Conservation (phyloP, 1,140 invertebrate species). For the Diploscapter pachys region DNA sequence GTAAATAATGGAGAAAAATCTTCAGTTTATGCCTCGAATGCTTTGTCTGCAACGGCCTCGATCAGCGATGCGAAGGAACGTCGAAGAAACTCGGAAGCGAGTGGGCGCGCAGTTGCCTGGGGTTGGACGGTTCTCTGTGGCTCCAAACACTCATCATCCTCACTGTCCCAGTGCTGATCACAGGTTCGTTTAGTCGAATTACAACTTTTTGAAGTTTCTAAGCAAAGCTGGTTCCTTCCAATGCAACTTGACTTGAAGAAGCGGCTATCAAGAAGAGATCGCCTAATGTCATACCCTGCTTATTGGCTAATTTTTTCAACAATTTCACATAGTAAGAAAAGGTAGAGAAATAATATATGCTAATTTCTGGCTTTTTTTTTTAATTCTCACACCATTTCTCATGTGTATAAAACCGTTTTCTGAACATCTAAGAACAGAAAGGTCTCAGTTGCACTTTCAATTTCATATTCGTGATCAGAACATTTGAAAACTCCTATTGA, state of each 20-base stretch:
- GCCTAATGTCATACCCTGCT: not conserved
- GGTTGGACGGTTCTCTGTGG: conserved; percentile 49
- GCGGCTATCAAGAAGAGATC: not conserved
- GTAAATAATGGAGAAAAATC: not conserved
- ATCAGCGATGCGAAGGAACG: conserved; percentile 37
- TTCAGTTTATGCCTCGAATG: conserved; percentile 60
- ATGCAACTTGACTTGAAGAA: not conserved
- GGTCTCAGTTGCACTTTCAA: too few species aligned
- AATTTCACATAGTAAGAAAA: conserved; percentile 6
- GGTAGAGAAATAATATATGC: too few species aligned
- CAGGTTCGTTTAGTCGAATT: conserved; percentile 1
- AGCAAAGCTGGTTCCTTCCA: too few species aligned
- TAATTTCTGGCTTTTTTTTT: too few species aligned
- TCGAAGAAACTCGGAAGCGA: conserved; percentile 9
- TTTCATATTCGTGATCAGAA: too few species aligned
- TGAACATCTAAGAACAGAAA: too few species aligned
- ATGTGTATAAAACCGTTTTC: too few species aligned
- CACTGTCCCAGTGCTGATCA: conserved; percentile 49
- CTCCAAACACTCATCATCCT: conserved; percentile 47
- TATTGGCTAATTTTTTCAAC: conserved; percentile 1
- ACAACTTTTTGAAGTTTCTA: too few species aligned
- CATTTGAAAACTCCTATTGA: too few species aligned
- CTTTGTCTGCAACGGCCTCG: conserved; percentile 56
- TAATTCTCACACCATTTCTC: too few species aligned
- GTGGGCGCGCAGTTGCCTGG: conserved; percentile 44